Evolutionary conservation across 2,888 invertebrate species (phyloP).

Genomic region (Brachypalpus laphriformis): DNA sequence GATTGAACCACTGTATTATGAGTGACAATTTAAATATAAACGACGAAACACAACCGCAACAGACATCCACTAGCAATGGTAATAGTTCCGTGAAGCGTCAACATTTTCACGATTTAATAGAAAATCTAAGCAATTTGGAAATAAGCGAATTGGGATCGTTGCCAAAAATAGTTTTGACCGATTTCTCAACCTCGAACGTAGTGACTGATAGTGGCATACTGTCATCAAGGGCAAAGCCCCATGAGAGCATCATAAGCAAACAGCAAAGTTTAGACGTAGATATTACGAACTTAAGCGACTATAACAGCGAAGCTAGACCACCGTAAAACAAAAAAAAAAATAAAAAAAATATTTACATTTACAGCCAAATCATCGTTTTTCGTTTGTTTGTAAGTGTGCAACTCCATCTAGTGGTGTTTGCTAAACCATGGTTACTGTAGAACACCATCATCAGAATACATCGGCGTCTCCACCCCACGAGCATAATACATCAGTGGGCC

Average conservation of each 20-base stretch:
- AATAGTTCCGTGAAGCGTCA: slow-evolving; percentile 60
- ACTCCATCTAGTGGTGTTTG: slow-evolving; percentile 75
- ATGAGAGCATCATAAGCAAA: slow-evolving; percentile 32
- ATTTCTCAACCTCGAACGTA: slow-evolving; percentile 76
- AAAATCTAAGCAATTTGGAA: slow-evolving; percentile 78
- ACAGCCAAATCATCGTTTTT: not conserved
- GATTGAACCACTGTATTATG: slow-evolving; percentile 75
- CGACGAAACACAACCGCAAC: slow-evolving; percentile 60
- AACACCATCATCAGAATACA: slow-evolving; percentile 77
- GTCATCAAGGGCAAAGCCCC: slow-evolving; percentile 8
- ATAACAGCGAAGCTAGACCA: slow-evolving; percentile 79
- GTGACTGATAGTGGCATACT: slow-evolving; percentile 53
- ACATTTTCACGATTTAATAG: slow-evolving; percentile 78
- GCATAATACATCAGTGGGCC: slow-evolving; percentile 43
- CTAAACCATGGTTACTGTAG: slow-evolving; percentile 80
- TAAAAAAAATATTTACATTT: slow-evolving; percentile 8
- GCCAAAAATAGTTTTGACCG: slow-evolving; percentile 81
- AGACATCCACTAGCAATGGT: slow-evolving; percentile 48
- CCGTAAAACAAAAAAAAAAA: no score
- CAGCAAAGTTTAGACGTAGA: slow-evolving; percentile 63
- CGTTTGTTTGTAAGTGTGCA: slow-evolving; percentile 29
- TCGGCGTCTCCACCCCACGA: slow-evolving; percentile 70
- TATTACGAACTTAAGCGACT: slow-evolving; percentile 58
- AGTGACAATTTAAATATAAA: slow-evolving; percentile 75
- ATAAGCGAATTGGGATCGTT: slow-evolving; percentile 76